phyloP scores from a whole-genome alignment of 1,140 invertebrate species.

The Tetraneura akinire region DNA sequence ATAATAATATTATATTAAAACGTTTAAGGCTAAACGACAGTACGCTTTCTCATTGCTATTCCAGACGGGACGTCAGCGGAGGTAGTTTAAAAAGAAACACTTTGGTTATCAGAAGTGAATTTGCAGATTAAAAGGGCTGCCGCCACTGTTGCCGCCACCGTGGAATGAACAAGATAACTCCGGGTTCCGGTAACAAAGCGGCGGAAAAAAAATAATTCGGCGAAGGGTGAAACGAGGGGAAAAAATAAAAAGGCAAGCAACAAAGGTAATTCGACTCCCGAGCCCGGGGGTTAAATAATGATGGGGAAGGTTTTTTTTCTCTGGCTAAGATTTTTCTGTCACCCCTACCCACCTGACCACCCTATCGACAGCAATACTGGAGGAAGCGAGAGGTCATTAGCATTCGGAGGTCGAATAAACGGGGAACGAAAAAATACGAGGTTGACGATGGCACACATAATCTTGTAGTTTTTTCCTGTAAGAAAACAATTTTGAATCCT shows the following conservation, averaged over 20 bases:
- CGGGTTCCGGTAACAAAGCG: conserved; percentile 48
- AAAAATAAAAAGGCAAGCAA: conserved; percentile 43
- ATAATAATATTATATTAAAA: conserved; percentile 41
- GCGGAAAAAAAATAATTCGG: neutral
- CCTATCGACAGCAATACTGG: neutral
- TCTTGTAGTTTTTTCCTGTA: conserved; percentile 41
- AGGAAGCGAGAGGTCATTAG: conserved; percentile 45
- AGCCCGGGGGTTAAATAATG: conserved; percentile 49
- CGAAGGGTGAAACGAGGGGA: neutral
- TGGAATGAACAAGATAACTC: conserved; percentile 41
- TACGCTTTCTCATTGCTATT: conserved; percentile 33
- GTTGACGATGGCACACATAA: conserved; percentile 11
- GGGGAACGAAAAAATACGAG: neutral
- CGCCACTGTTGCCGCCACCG: conserved; percentile 20
- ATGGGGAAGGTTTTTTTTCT: conserved; percentile 32
- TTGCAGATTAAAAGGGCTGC: conserved; percentile 37
- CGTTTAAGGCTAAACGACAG: conserved; percentile 40
- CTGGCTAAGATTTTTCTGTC: conserved; percentile 35
- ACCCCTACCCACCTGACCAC: neutral
- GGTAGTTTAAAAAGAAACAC: conserved; percentile 43
- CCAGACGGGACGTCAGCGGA: neutral
- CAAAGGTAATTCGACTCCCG: conserved; percentile 50
- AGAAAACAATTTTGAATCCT: conserved; percentile 46
- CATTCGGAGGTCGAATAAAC: conserved; percentile 46
- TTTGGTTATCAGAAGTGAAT: conserved; percentile 49